These are phyloP conservation scores for Tolmerus cingulatus DNA, from an alignment of 2,888 invertebrate species.

Conservation along the genomic window DNA sequence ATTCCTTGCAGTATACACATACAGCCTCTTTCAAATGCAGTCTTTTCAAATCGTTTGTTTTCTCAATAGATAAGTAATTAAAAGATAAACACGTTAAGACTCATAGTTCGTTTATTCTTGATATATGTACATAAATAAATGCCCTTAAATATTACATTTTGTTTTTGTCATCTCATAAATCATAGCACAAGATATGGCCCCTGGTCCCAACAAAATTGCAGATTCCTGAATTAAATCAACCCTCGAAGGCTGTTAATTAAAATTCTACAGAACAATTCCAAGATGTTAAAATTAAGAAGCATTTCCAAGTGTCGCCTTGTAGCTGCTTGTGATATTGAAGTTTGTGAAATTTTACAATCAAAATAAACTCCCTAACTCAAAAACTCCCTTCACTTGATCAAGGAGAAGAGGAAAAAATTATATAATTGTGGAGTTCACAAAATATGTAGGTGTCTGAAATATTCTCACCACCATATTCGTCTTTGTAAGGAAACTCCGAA, in stretches of 20 bases:
- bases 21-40: too few relatives aligned
- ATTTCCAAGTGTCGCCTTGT: constrained; percentile 33
- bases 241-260: background rate
- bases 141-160: too few relatives aligned
- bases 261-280: background rate
- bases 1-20: too few relatives aligned
- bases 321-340: constrained; percentile 37
- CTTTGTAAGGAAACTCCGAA: background rate
- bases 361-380: background rate
- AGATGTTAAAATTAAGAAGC: constrained; percentile 12
- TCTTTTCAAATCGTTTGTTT: too few relatives aligned
- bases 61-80: too few relatives aligned
- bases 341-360: constrained; percentile 36
- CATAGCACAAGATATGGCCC: too few relatives aligned
- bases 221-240: background rate
- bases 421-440: constrained; percentile 6
- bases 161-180: too few relatives aligned
- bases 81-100: too few relatives aligned
- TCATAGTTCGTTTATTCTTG: too few relatives aligned
- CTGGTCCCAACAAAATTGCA: too few relatives aligned
- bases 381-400: background rate
- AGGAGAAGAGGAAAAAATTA: constrained; percentile 9
- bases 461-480: background rate
- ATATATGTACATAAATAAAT: too few relatives aligned
- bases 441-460: constrained; percentile 13